Evolutionary conservation across 2,113 vertebrate species (phyloP).

Genomic region (Sciurus niger): DNA sequence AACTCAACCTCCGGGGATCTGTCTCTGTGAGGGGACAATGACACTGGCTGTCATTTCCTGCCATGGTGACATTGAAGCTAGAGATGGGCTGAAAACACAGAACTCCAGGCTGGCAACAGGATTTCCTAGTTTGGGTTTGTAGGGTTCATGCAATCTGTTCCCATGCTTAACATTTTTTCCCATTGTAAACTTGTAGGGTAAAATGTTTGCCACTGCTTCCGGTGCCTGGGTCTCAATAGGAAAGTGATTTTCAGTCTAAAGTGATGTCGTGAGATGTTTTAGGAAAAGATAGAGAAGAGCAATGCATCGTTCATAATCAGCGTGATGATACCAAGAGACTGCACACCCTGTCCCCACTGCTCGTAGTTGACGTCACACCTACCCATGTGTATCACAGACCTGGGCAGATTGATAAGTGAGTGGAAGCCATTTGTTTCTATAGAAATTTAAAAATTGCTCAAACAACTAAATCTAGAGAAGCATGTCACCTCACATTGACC

Average conservation of each 20-base stretch:
- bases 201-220: neutral
- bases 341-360: neutral
- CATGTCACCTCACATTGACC: neutral
- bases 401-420: neutral
- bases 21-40: neutral
- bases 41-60: neutral
- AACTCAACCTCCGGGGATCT: neutral
- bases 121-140: neutral
- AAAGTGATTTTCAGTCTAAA: neutral
- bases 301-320: neutral
- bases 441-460: constrained; percentile 48
- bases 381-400: neutral
- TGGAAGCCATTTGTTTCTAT: neutral
- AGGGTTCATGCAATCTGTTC: neutral
- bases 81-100: neutral
- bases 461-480: neutral
- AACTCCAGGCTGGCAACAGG: neutral
- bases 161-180: neutral
- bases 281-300: neutral
- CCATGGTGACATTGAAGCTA: neutral
- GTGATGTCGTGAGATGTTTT: neutral
- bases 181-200: neutral
- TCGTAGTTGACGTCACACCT: neutral
- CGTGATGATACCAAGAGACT: neutral
- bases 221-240: neutral